Percentiles rank a stretch among this genome's conserved stretches.
These are phyloP conservation scores for Acanthosepion pharaonis DNA, from an alignment of 2,888 invertebrate genomes.

Conservation along the genomic window DNA sequence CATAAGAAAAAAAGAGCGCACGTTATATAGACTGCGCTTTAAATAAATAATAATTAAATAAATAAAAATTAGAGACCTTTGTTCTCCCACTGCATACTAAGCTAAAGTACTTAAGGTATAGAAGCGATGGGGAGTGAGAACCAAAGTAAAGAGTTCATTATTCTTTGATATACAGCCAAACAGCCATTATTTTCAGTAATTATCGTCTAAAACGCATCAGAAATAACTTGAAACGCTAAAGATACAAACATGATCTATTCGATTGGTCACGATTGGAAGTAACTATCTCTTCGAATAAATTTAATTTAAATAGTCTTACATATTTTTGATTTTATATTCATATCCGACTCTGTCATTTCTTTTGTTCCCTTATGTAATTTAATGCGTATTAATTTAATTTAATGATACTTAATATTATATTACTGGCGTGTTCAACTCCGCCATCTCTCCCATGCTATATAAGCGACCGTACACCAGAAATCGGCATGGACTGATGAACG, in stretches of 20 bases:
- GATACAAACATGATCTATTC: background rate
- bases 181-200: background rate
- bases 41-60: too few species aligned
- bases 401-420: background rate
- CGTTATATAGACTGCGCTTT: too few species aligned
- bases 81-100: too few species aligned
- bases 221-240: background rate
- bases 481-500: background rate
- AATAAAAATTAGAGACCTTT: too few species aligned
- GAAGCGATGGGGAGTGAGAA: background rate
- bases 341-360: background rate
- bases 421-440: background rate
- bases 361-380: constrained; percentile 20
- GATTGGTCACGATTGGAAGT: background rate
- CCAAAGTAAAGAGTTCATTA: background rate
- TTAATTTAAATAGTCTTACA: background rate
- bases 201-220: background rate
- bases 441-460: background rate
- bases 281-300: background rate
- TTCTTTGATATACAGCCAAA: background rate
- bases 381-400: constrained; percentile 9
- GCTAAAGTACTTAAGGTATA: too few species aligned
- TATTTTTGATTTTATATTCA: background rate
- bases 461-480: background rate
- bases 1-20: too few species aligned